A percentile compares a stretch with the other conserved stretches of the same genome.
Evolutionary conservation across 35 echinoderm and acorn worm genomes (phyloP).

Genomic region (Ophiothrix spiculata): DNA sequence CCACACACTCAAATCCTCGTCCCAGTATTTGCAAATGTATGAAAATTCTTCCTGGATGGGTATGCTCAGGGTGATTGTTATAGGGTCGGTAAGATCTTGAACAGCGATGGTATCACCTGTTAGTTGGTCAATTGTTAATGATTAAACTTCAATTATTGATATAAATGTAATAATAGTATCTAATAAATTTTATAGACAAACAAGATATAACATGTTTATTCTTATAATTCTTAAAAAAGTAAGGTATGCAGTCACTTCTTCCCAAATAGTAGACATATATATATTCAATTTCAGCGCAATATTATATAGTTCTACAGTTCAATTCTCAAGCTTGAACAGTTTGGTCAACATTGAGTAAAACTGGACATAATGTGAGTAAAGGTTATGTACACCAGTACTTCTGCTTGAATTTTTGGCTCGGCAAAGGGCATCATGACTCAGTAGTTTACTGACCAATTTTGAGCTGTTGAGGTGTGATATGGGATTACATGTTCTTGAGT

Average conservation of each 20-base stretch:
- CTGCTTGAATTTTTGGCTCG: not conserved
- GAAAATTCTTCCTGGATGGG: not conserved
- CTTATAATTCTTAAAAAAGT: not conserved
- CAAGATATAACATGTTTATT: not conserved
- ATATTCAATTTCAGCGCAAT: not conserved
- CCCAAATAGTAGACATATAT: not conserved
- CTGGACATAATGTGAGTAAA: no score
- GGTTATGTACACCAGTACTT: no score
- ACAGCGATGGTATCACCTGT: not conserved
- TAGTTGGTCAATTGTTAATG: no score
- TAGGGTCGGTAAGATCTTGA: not conserved
- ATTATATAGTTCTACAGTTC: no score
- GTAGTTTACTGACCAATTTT: not conserved
- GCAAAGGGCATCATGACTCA: not conserved
- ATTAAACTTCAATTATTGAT: no score
- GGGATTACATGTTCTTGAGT: not conserved
- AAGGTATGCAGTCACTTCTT: not conserved
- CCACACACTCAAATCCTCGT: not conserved
- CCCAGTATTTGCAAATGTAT: not conserved
- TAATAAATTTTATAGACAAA: no score
- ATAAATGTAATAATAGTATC: no score
- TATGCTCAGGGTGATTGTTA: not conserved
- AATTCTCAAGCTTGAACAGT: no score
- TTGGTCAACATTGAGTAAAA: no score
- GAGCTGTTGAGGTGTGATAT: not conserved